Evolutionary conservation across 2,888 invertebrate species (phyloP).

Genomic region (Gastrophysa polygoni): DNA sequence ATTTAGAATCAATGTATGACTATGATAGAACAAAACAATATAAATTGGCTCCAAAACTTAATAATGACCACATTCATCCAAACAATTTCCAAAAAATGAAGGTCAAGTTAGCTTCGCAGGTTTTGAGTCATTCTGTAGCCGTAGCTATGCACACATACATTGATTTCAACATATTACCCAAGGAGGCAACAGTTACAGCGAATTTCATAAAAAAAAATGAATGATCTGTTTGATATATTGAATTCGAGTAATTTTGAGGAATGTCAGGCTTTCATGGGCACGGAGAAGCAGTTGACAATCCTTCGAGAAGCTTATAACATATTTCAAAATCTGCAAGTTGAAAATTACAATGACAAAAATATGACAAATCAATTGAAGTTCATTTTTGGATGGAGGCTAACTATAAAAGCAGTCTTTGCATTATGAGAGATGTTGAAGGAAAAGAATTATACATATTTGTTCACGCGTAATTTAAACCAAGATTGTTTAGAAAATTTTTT

Average conservation of each 20-base stretch:
- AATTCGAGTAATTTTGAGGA: conserved; percentile 7
- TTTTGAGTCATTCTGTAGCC: no score
- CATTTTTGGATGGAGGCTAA: conserved; percentile 19
- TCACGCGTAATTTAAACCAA: conserved; percentile 32
- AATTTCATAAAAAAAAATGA: no score
- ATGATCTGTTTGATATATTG: no score
- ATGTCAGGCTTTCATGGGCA: conserved; percentile 15
- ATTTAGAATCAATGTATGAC: no score
- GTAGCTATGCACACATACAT: no score
- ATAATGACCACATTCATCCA: no score
- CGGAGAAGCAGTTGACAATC: conserved; percentile 13
- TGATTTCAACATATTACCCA: neutral
- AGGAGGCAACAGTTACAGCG: neutral
- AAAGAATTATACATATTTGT: conserved; percentile 21
- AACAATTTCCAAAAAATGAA: no score
- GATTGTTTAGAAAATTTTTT: conserved; percentile 35
- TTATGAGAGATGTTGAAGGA: conserved; percentile 21
- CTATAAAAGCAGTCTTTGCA: conserved; percentile 7
- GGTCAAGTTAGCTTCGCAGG: no score
- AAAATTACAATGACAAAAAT: conserved; percentile 2
- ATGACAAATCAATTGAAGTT: conserved; percentile 20
- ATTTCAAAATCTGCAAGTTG: neutral
- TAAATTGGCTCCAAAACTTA: no score
- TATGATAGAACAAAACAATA: no score
- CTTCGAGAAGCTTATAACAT: conserved; percentile 9